Percentiles rank a stretch among this genome's conserved stretches.
Conservation (phyloP, 92 coral and sea anemone species). For the Actinostola sp. region DNA sequence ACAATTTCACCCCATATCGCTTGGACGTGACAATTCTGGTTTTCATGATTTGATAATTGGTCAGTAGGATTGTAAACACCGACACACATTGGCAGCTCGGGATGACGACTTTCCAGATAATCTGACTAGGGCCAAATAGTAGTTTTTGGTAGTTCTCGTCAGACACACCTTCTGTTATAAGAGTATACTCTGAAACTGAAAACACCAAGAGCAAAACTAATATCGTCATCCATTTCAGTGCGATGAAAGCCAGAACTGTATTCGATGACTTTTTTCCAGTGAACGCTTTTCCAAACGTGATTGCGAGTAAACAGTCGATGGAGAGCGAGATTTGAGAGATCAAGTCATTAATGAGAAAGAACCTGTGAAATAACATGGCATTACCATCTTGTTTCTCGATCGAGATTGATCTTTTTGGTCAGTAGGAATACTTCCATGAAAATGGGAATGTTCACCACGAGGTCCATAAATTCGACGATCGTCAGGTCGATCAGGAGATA, state of each 20-base stretch:
- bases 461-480: constrained; percentile 31
- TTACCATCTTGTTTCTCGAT: constrained; percentile 31
- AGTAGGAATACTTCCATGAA: constrained; percentile 34
- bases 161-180: constrained; percentile 12
- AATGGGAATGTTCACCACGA: constrained; percentile 25
- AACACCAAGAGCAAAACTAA: constrained; percentile 10
- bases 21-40: constrained; percentile 13
- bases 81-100: constrained; percentile 9
- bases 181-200: constrained; percentile 5
- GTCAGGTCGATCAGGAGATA: constrained; percentile 31
- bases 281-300: constrained; percentile 5
- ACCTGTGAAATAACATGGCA: constrained; percentile 38
- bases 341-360: constrained; percentile 29
- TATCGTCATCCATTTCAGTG: constrained; percentile 17
- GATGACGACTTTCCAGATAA: constrained; percentile 38
- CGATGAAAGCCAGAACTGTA: neutral
- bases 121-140: constrained; percentile 34
- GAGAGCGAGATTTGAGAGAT: constrained; percentile 18
- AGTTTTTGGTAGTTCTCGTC: constrained; percentile 37
- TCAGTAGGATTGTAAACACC: constrained; percentile 6
- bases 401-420: constrained; percentile 27
- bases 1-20: constrained; percentile 17
- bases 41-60: constrained; percentile 16
- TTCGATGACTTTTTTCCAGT: constrained; percentile 6
- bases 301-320: constrained; percentile 26